phyloP scores from a whole-genome alignment of 2,888 invertebrate genomes.

The Eupeodes luniger region DNA sequence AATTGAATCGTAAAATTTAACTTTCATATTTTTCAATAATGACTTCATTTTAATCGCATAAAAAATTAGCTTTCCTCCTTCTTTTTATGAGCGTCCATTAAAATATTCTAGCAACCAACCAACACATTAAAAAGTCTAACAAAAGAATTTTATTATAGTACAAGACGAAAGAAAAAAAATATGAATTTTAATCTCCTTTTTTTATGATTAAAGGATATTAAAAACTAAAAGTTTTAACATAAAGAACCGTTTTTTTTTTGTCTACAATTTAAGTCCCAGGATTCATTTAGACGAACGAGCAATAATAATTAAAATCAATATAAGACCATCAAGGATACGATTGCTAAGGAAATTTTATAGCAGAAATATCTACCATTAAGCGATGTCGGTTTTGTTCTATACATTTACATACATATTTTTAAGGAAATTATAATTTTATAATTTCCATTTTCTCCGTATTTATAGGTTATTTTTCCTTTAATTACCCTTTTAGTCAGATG shows the following conservation, averaged over 20 bases:
- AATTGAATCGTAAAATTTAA: slow-evolving; percentile 8
- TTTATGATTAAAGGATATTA: not conserved
- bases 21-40: not conserved
- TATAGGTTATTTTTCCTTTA: slow-evolving; percentile 1
- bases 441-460: not conserved
- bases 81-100: not conserved
- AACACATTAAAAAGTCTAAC: not conserved
- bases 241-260: not conserved
- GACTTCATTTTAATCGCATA: not conserved
- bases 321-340: not conserved
- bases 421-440: not conserved
- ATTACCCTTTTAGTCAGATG: slow-evolving; percentile 24
- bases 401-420: too few species aligned
- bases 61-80: not conserved
- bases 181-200: not conserved
- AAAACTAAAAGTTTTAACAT: slow-evolving; percentile 1
- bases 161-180: not conserved
- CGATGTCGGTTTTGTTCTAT: not conserved
- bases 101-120: not conserved
- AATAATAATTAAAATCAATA: not conserved
- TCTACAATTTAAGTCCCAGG: not conserved
- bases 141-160: not conserved
- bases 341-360: not conserved
- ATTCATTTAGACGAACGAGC: not conserved
- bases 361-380: not conserved